A percentile compares a stretch with the other conserved stretches of the same genome.
Conservation (phyloP, 2,113 vertebrate species). For the Rhinolophus sinicus region DNA sequence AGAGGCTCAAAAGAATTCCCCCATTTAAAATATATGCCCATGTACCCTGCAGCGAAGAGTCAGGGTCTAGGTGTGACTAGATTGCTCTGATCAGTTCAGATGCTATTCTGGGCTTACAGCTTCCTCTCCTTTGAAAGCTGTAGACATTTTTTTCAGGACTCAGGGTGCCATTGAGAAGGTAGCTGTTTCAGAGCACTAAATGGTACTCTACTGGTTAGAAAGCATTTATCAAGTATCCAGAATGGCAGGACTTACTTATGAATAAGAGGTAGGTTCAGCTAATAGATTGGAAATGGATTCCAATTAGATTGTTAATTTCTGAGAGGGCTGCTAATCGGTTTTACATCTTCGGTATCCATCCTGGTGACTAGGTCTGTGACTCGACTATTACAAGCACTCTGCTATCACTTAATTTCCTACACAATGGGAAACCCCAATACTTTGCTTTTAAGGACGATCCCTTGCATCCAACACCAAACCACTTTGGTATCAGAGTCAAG, state of each 20-base stretch:
- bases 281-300: constrained; percentile 7
- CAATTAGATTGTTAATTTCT: constrained; percentile 18
- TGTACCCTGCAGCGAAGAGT: neutral
- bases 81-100: neutral
- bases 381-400: neutral
- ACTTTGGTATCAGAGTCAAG: neutral
- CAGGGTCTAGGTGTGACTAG: neutral
- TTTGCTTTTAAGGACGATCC: neutral
- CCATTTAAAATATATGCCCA: neutral
- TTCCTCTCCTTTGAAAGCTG: neutral
- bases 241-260: neutral
- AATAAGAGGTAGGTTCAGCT: neutral
- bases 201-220: neutral
- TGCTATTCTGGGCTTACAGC: neutral
- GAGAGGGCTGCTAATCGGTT: neutral
- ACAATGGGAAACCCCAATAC: neutral
- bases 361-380: neutral
- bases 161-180: neutral
- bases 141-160: neutral
- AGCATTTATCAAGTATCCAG: neutral
- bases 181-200: neutral
- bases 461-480: neutral
- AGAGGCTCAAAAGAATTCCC: neutral
- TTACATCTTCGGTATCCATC: neutral
- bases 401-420: neutral